Conservation (phyloP, 2,888 invertebrate species). For the Corbicula japonica region DNA sequence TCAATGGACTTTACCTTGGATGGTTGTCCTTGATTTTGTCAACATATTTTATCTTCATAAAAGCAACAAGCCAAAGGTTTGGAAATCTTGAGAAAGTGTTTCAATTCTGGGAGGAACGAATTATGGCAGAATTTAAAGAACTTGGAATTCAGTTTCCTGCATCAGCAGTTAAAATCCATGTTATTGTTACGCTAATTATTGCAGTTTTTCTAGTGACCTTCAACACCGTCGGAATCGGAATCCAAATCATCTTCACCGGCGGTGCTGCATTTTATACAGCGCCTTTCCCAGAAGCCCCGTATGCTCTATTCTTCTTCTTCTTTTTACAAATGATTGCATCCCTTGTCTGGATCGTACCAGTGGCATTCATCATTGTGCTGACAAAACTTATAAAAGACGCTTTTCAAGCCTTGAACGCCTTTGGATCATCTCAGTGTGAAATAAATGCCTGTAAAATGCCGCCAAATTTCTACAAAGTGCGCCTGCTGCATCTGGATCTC, state of each 20-base stretch:
- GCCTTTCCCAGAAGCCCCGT: constrained; percentile 8
- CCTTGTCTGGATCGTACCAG: constrained; percentile 22
- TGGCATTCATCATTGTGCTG: constrained; percentile 1
- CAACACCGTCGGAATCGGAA: constrained; percentile 6
- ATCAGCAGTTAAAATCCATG: background rate
- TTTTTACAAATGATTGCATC: background rate
- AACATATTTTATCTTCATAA: constrained; percentile 9
- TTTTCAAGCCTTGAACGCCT: constrained; percentile 11
- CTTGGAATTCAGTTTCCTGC: constrained; percentile 27
- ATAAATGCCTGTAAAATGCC: constrained; percentile 17
- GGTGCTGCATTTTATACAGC: background rate
- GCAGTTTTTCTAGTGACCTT: background rate
- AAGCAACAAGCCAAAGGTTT: constrained; percentile 25
- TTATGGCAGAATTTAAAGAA: constrained; percentile 25
- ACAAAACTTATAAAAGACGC: constrained; percentile 8
- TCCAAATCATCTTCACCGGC: constrained; percentile 11
- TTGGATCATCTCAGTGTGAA: background rate
- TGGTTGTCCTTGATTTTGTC: constrained; percentile 7
- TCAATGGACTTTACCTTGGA: background rate
- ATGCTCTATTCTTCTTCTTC: background rate
- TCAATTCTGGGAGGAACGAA: constrained; percentile 33
- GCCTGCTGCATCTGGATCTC: constrained; percentile 40
- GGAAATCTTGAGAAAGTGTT: constrained; percentile 29
- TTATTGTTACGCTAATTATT: constrained; percentile 1
- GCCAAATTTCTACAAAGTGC: constrained; percentile 30